A percentile compares a stretch with the other conserved stretches of the same genome.
Evolutionary conservation across 2,797 vertebrate genomes (phyloP).

Genomic region (Emys orbicularis): DNA sequence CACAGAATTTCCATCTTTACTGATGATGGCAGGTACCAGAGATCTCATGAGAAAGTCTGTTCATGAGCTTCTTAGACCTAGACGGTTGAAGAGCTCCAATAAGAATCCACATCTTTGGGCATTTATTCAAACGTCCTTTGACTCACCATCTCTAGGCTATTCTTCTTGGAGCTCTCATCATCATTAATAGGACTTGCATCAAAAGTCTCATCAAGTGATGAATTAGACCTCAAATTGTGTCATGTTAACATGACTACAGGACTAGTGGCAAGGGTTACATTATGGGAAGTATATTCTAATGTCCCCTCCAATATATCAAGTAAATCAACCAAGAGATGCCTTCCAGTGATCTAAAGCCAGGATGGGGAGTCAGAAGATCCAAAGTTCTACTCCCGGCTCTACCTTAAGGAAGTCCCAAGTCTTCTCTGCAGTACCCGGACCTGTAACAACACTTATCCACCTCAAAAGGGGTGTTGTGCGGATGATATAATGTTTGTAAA

Average conservation of each 20-base stretch:
- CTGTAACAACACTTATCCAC: not conserved
- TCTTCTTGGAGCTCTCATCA: not conserved
- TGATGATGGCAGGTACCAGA: not conserved
- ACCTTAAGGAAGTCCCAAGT: not conserved
- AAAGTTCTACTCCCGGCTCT: not conserved
- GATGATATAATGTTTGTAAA: not conserved
- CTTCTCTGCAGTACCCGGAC: not conserved
- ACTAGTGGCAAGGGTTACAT: not conserved
- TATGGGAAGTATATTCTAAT: not conserved
- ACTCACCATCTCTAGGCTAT: not conserved
- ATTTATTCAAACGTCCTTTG: not conserved
- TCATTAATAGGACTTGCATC: not conserved
- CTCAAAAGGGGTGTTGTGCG: not conserved
- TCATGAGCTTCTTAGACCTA: not conserved
- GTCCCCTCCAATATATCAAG: not conserved
- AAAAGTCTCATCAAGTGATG: not conserved
- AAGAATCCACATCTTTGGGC: not conserved
- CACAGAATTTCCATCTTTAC: not conserved
- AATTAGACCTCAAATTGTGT: not conserved
- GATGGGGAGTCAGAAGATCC: not conserved
- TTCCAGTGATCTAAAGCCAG: not conserved
- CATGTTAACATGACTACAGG: fast-evolving
- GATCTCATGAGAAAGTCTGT: not conserved
- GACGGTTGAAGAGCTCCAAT: not conserved
- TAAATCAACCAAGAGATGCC: not conserved